phyloP scores from a whole-genome alignment of 2,888 invertebrate genomes.

The Gonocerus acuteangulatus region DNA sequence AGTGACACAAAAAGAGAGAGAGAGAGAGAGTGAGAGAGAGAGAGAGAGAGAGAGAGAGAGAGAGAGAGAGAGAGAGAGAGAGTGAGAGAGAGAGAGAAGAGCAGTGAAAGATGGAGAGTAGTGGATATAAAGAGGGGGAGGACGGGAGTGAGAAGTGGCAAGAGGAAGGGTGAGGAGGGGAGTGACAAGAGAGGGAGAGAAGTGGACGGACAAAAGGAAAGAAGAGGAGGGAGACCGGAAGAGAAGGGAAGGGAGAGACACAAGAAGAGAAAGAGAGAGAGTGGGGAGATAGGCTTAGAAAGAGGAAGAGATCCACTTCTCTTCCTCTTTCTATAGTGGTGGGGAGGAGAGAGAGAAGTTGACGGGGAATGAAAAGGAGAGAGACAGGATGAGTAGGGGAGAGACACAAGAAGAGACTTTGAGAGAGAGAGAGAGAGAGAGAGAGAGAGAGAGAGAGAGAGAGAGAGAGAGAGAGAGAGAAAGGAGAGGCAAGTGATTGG shows the following conservation, averaged over 20 bases:
- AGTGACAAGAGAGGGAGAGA: conserved; percentile 7
- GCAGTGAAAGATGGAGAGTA: not conserved
- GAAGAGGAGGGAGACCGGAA: conserved; percentile 4
- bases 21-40: too few relatives aligned
- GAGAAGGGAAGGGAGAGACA: too few relatives aligned
- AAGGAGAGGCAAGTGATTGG: not conserved
- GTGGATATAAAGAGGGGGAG: not conserved
- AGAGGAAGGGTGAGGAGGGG: conserved; percentile 1
- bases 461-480: conserved; percentile 15
- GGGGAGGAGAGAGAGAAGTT: too few relatives aligned
- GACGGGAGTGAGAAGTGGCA: not conserved
- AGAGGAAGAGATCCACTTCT: too few relatives aligned
- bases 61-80: too few relatives aligned
- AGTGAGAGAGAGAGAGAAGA: conserved; percentile 8
- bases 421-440: conserved; percentile 7
- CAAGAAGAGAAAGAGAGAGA: not conserved
- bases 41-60: conserved; percentile 12
- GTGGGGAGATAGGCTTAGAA: too few relatives aligned
- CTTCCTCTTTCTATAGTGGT: too few relatives aligned
- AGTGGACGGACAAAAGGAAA: not conserved
- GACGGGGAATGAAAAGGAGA: conserved; percentile 9
- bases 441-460: conserved; percentile 15
- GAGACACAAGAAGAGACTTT: not conserved
- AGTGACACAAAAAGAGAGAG: too few relatives aligned
- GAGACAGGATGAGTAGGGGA: conserved; percentile 2